Conservation (phyloP, 2,888 invertebrate species). For the Papilio elwesi region DNA sequence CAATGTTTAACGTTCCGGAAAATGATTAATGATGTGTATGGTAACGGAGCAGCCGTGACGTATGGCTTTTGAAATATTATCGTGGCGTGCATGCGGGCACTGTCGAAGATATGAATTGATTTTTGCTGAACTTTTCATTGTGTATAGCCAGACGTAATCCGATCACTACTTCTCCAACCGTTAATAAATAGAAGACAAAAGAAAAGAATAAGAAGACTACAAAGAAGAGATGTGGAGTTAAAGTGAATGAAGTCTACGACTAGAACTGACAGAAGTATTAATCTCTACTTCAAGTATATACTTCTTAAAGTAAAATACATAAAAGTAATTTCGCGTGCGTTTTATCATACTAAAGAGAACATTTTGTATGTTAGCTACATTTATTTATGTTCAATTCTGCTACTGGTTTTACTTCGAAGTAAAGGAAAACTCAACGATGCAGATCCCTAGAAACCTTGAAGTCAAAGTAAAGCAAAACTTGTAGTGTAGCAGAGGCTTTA, state of each 20-base stretch:
- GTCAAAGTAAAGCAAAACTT: background rate
- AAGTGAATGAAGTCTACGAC: no score
- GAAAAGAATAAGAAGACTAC: no score
- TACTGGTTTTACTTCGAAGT: background rate
- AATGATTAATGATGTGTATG: slow-evolving; percentile 19
- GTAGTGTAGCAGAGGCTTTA: background rate
- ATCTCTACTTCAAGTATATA: no score
- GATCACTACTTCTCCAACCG: no score
- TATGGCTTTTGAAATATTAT: slow-evolving; percentile 6
- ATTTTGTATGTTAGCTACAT: background rate
- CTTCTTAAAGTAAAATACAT: no score
- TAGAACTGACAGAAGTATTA: no score
- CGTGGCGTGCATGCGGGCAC: background rate
- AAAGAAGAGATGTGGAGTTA: no score
- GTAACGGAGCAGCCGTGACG: background rate
- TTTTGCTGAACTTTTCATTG: background rate
- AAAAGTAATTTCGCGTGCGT: no score
- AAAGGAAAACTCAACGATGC: background rate
- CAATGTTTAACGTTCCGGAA: slow-evolving; percentile 22
- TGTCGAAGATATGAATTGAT: background rate
- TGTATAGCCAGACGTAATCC: no score
- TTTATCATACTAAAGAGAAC: no score
- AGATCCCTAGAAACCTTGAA: slow-evolving; percentile 6
- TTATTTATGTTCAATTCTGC: background rate
- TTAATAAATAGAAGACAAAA: no score